These are phyloP conservation scores for Neoarius graeffei DNA, from an alignment of 2,113 vertebrate species.

Conservation along the genomic window DNA sequence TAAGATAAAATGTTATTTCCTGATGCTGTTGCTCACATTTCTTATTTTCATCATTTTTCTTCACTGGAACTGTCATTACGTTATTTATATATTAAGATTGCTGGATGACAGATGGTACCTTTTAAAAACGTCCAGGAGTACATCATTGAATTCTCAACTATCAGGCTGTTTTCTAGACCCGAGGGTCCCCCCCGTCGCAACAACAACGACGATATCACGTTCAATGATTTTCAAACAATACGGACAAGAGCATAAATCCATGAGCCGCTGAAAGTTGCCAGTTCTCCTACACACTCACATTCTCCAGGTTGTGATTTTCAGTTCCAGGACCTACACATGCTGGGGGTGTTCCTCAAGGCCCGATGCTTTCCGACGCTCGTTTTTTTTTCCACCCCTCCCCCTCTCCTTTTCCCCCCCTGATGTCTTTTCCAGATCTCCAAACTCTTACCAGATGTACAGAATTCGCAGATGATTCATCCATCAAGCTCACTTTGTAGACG, in stretches of 20 bases:
- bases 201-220: neutral
- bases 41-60: neutral
- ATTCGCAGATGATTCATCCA: conserved; percentile 80
- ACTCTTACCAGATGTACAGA: conserved; percentile 86
- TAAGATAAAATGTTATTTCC: neutral
- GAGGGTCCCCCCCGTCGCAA: neutral
- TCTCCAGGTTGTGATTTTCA: conserved; percentile 21
- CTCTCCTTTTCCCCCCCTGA: conserved; percentile 69
- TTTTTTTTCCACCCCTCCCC: conserved; percentile 40
- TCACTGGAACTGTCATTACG: neutral
- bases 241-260: neutral
- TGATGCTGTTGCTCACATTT: neutral
- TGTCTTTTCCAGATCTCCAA: conserved; percentile 76
- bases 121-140: neutral
- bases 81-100: neutral
- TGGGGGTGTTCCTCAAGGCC: conserved; percentile 69
- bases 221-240: neutral
- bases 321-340: conserved; percentile 26
- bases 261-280: neutral
- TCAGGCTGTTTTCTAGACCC: neutral
- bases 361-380: conserved; percentile 50
- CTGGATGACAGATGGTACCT: neutral
- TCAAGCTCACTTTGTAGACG: conserved; percentile 80
- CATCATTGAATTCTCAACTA: neutral
- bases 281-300: neutral